Evolutionary conservation across 2,888 invertebrate genomes (phyloP).

Genomic region (Diaprepes abbreviatus): DNA sequence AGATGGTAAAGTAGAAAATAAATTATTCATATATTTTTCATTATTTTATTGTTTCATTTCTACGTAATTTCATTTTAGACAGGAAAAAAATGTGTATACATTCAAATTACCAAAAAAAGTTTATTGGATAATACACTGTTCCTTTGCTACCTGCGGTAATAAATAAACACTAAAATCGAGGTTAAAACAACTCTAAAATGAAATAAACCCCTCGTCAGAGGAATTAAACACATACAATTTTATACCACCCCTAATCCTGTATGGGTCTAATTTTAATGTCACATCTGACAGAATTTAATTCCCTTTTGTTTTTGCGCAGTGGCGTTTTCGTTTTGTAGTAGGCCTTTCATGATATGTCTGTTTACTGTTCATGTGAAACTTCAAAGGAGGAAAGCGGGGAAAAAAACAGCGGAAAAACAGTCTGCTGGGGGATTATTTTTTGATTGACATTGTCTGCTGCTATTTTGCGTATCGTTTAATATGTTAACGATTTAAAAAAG

Average conservation of each 20-base stretch:
- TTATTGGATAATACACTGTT: background rate
- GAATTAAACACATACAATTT: constrained; percentile 38
- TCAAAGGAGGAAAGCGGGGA: constrained; percentile 5
- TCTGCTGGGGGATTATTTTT: background rate
- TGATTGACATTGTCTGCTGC: constrained; percentile 12
- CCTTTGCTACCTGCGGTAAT: background rate
- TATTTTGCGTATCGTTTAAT: too few relatives aligned
- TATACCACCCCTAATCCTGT: constrained; percentile 27
- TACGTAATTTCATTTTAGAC: too few relatives aligned
- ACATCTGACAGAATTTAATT: constrained; percentile 41
- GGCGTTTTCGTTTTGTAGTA: constrained; percentile 7
- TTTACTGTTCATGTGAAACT: constrained; percentile 20
- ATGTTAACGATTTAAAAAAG: too few relatives aligned
- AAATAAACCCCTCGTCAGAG: constrained; percentile 20
- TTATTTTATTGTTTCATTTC: too few relatives aligned
- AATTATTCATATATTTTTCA: too few relatives aligned
- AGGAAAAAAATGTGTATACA: too few relatives aligned
- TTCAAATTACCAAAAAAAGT: too few relatives aligned
- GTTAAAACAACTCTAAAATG: constrained; percentile 6
- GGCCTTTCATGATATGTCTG: constrained; percentile 24
- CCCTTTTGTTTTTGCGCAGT: constrained; percentile 35
- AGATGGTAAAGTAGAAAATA: too few relatives aligned
- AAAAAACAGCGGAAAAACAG: background rate
- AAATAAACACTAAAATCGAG: constrained; percentile 1
- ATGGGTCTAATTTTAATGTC: constrained; percentile 33